Evolutionary conservation across 2,888 invertebrate species (phyloP).

Genomic region (Calliopum simillimum): DNA sequence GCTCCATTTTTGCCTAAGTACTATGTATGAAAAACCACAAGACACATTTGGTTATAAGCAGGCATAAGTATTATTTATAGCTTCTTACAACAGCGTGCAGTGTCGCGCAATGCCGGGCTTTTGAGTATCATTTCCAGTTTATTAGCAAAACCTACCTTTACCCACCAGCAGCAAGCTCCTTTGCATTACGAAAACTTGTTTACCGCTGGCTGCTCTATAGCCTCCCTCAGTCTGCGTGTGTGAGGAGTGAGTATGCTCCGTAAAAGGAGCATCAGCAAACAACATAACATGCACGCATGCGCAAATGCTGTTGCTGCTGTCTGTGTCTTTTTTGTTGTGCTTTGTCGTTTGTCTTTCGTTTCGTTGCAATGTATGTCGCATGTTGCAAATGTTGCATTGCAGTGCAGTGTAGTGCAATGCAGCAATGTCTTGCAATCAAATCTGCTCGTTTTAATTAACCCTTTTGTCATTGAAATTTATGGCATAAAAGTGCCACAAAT

Average conservation of each 20-base stretch:
- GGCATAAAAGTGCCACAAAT: slow-evolving; percentile 13
- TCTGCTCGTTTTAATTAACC: slow-evolving; percentile 16
- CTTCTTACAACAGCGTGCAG: background rate
- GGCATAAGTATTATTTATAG: slow-evolving; percentile 13
- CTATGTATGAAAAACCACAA: background rate
- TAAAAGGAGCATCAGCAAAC: too few species aligned
- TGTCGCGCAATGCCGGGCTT: background rate
- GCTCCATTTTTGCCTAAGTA: too few species aligned
- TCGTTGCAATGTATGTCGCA: too few species aligned
- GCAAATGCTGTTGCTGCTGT: background rate
- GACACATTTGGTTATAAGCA: slow-evolving; percentile 8
- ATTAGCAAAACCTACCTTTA: background rate
- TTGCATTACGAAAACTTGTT: background rate
- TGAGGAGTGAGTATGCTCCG: too few species aligned
- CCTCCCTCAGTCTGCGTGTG: too few species aligned
- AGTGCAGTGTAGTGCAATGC: background rate
- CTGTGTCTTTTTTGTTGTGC: background rate
- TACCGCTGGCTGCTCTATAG: background rate
- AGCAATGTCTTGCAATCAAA: background rate
- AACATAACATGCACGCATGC: background rate
- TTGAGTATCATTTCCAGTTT: slow-evolving; percentile 3
- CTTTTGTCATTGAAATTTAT: slow-evolving; percentile 27
- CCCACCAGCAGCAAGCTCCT: background rate
- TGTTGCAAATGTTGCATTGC: too few species aligned
- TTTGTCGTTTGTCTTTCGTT: too few species aligned